phyloP scores from a whole-genome alignment of 2,888 invertebrate genomes.

The Chelonus formosanus region DNA sequence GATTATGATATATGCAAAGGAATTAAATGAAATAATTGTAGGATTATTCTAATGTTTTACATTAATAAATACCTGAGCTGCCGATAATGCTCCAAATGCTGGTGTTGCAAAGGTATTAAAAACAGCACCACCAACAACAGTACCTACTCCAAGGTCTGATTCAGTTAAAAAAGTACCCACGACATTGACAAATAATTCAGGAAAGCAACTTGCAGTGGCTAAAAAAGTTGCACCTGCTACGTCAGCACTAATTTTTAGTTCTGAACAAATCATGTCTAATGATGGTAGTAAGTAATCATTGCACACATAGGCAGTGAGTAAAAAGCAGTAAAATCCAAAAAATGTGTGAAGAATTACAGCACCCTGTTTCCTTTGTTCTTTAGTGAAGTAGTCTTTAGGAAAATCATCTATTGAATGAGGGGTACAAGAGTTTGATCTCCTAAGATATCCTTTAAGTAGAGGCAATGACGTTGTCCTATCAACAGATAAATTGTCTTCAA shows the following conservation, averaged over 20 bases:
- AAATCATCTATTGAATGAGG: conserved; percentile 69
- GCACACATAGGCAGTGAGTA: conserved; percentile 86
- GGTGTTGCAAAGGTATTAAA: conserved; percentile 89
- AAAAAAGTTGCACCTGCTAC: conserved; percentile 97
- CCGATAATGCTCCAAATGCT: conserved; percentile 80
- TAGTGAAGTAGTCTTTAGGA: conserved; percentile 70
- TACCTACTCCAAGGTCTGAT: conserved; percentile 87
- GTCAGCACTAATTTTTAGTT: conserved; percentile 80
- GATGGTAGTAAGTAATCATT: conserved; percentile 92
- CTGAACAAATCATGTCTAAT: conserved; percentile 86
- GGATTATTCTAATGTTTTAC: background rate
- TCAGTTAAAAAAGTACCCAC: conserved; percentile 86
- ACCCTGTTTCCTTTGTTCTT: conserved; percentile 76
- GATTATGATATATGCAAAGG: too few species aligned
- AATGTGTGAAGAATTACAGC: conserved; percentile 80
- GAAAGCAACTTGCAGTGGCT: conserved; percentile 94
- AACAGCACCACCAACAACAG: conserved; percentile 86
- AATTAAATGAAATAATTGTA: background rate
- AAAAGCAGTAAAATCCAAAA: conserved; percentile 85
- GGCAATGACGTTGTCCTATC: too few species aligned
- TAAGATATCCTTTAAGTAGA: too few species aligned
- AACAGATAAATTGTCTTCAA: too few species aligned
- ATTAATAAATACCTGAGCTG: conserved; percentile 69
- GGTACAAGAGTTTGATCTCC: conserved; percentile 40
- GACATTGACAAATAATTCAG: conserved; percentile 91